Conservation (phyloP, 2,113 vertebrate species). For the Calyptommatus sinebrachiatus region DNA sequence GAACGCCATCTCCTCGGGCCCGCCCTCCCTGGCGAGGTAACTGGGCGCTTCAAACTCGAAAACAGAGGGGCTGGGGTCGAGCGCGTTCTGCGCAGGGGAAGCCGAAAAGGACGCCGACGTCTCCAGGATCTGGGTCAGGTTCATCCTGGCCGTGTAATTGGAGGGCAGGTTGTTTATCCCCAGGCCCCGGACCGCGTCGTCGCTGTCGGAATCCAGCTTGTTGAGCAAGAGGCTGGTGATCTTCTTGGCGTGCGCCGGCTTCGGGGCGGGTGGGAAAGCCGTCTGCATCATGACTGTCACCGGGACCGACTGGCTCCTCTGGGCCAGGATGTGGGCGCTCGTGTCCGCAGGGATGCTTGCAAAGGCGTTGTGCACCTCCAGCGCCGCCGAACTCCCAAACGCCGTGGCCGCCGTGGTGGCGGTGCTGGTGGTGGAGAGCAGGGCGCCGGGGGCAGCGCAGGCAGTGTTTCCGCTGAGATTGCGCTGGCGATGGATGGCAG, state of each 20-base stretch:
- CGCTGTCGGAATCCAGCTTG: slow-evolving; percentile 89
- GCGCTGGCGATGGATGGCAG: slow-evolving; percentile 91
- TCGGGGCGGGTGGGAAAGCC: slow-evolving; percentile 81
- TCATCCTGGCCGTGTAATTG: slow-evolving; percentile 95
- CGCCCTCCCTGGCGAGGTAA: slow-evolving; percentile 86
- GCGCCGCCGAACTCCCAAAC: slow-evolving; percentile 85
- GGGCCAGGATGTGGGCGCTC: slow-evolving; percentile 85
- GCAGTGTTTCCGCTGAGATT: slow-evolving; percentile 84
- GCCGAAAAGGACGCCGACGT: slow-evolving; percentile 79
- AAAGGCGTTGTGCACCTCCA: slow-evolving; percentile 86
- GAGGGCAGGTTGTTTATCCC: slow-evolving; percentile 90
- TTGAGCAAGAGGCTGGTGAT: slow-evolving; percentile 89
- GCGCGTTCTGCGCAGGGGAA: slow-evolving; percentile 82
- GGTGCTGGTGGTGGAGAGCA: slow-evolving; percentile 71
- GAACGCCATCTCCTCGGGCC: slow-evolving; percentile 79
- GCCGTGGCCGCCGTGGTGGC: slow-evolving; percentile 48
- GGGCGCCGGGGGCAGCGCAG: slow-evolving; percentile 74
- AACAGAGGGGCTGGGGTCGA: slow-evolving; percentile 81
- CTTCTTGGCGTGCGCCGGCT: slow-evolving; percentile 83
- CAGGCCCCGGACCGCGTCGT: slow-evolving; percentile 85
- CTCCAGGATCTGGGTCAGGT: slow-evolving; percentile 97
- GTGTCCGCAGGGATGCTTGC: slow-evolving; percentile 78
- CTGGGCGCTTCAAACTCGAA: slow-evolving; percentile 87
- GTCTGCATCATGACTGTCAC: slow-evolving; percentile 99
- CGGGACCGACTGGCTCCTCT: slow-evolving; percentile 95